A percentile compares a stretch with the other conserved stretches of the same genome.
Conservation (phyloP, 2,888 invertebrate species). For the Drosophila tripunctata region DNA sequence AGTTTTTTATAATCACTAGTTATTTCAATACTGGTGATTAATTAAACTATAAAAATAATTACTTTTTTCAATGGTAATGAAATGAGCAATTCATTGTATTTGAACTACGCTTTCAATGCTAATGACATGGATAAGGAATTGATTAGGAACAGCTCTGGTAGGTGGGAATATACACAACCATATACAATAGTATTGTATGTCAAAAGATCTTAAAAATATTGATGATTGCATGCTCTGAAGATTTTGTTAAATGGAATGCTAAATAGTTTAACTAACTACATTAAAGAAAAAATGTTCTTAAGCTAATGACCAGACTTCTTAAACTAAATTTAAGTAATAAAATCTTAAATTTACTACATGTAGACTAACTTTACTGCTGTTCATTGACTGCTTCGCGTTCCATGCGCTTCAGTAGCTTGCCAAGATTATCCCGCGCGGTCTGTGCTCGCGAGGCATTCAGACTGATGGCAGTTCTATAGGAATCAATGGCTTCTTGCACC, state of each 20-base stretch:
- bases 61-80: too few species aligned
- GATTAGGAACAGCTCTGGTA: too few species aligned
- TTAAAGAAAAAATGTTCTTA: not conserved
- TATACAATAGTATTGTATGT: not conserved
- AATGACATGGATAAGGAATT: too few species aligned
- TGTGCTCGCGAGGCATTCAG: constrained; percentile 88
- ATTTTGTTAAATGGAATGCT: not conserved
- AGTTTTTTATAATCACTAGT: too few species aligned
- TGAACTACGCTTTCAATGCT: too few species aligned
- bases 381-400: constrained; percentile 44
- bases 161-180: constrained; percentile 7
- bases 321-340: not conserved
- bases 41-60: too few species aligned
- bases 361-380: not conserved
- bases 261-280: constrained; percentile 3
- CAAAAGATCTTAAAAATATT: not conserved
- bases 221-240: not conserved
- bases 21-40: too few species aligned
- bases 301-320: constrained; percentile 33
- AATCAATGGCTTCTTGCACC: constrained; percentile 88
- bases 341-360: not conserved
- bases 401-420: constrained; percentile 83
- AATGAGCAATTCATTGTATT: too few species aligned
- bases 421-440: constrained; percentile 89
- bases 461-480: constrained; percentile 90